These are phyloP conservation scores for Cottoperca gobio DNA, from an alignment of 2,797 vertebrate genomes.

Conservation along the genomic window DNA sequence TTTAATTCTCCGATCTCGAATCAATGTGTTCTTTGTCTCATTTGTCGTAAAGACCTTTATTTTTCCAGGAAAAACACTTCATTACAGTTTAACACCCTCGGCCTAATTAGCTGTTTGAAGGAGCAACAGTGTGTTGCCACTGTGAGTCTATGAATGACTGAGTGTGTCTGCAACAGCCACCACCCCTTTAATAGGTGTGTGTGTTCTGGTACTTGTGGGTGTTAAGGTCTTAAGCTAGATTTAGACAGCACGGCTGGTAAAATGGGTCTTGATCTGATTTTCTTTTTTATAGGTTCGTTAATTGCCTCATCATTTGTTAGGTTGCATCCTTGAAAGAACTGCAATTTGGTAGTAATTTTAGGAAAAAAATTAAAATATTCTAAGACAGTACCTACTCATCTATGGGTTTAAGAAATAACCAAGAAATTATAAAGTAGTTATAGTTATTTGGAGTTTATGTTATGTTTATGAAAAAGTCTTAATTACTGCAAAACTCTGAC, in stretches of 20 bases:
- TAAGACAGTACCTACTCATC: not conserved
- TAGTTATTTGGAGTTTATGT: not conserved
- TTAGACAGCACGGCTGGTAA: not conserved
- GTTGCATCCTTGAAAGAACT: not conserved
- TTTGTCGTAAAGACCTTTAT: not conserved
- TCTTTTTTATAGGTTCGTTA: not conserved
- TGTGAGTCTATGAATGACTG: slow-evolving; percentile 13
- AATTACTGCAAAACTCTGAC: not conserved
- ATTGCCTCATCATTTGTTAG: not conserved
- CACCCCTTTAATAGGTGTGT: not conserved
- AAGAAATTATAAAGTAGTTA: not conserved
- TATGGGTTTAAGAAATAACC: not conserved
- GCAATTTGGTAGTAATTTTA: not conserved
- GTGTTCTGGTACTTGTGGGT: not conserved
- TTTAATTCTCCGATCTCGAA: not conserved
- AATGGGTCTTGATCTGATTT: not conserved
- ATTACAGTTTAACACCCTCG: not conserved
- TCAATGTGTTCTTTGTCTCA: not conserved
- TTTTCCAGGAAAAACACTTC: slow-evolving; percentile 9
- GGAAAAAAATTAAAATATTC: not conserved
- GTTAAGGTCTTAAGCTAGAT: not conserved
- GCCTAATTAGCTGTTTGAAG: slow-evolving; percentile 21
- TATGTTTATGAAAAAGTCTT: not conserved
- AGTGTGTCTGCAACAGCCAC: slow-evolving; percentile 11
- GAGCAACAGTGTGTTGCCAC: not conserved